A percentile compares a stretch with the other conserved stretches of the same genome.
phyloP scores from a whole-genome alignment of 2,797 vertebrate genomes.

The Catamblyrhynchus diadema region DNA sequence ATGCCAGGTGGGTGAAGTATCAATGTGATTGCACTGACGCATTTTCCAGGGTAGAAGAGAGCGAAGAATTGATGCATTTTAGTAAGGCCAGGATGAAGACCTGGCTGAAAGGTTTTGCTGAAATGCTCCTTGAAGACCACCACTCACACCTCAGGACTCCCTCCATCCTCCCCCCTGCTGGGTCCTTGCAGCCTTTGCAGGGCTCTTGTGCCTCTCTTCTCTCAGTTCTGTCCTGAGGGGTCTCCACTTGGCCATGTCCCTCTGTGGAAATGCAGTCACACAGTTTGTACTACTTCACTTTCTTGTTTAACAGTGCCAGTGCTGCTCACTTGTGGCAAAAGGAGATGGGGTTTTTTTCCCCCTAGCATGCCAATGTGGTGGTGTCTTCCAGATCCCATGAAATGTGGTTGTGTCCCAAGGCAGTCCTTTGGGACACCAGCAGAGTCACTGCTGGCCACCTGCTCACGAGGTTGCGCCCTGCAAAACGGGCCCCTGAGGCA shows the following conservation, averaged over 20 bases:
- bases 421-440: background rate
- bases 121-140: background rate
- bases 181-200: background rate
- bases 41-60: background rate
- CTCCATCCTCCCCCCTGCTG: background rate
- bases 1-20: background rate
- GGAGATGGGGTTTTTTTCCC: background rate
- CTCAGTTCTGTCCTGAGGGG: background rate
- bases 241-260: background rate
- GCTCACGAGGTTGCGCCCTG: no score
- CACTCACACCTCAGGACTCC: accelerated
- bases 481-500: background rate
- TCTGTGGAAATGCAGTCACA: background rate
- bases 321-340: background rate
- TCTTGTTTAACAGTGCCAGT: background rate
- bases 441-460: background rate
- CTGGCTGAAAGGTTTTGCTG: background rate
- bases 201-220: background rate
- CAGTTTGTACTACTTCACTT: background rate
- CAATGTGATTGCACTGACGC: background rate
- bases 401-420: background rate
- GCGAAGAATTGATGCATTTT: background rate
- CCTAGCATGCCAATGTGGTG: accelerated
- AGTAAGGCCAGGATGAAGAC: background rate
- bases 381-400: background rate